Evolutionary conservation across 2,888 invertebrate species (phyloP), one percentile per base, ranked within the genome.

Genomic region (Daptonema setosum): DNA sequence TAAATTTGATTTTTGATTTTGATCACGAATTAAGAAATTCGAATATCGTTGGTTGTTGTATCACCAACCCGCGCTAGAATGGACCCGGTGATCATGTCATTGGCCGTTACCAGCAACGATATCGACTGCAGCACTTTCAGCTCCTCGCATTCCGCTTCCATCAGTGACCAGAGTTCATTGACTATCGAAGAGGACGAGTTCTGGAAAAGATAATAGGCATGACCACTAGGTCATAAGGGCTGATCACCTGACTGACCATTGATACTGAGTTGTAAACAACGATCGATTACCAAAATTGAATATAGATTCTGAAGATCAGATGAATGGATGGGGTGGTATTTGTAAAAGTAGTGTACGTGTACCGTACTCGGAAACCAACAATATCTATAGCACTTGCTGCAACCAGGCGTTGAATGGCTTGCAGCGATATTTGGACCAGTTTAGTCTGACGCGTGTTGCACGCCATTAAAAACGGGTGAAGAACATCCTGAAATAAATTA

Each of bases 401-500:
- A 63, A 95, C 88, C 43, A 97, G 76, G 63, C 87, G 80, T 74
- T 97, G 95, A 74, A 95, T 87, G 63, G 88, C 85, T 63, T 83
- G 83, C 47, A 97, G 77, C 68, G 90, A 87, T 70, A 87, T 82
- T 82, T 91, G 75, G 54, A 91, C 87, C 65, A 95, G 83, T 77
- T 91, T 91, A 55, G 85, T 79, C 74, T 91, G 88, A 75, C 87
- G 91, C 28, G 91, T 90, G 72, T 93, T 91, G 76, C 93, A 95
- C 69, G 90, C 95, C 76, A 95, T 85, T 35, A 93, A 85, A 63
- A 97, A 77, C 1, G 95, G 93, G 73, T 91, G 90, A 58, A 97
- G 77, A 64, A 97, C 85, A 75, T 95, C 93, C 70, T n/a, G n/a
- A n/a, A n/a, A n/a, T n/a, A n/a, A n/a, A n/a, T n/a, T n/a, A n/a